A percentile compares a stretch with the other conserved stretches of the same genome.
phyloP scores from a whole-genome alignment of 2,797 vertebrate species.

The Hypotaenidia okinawae region DNA sequence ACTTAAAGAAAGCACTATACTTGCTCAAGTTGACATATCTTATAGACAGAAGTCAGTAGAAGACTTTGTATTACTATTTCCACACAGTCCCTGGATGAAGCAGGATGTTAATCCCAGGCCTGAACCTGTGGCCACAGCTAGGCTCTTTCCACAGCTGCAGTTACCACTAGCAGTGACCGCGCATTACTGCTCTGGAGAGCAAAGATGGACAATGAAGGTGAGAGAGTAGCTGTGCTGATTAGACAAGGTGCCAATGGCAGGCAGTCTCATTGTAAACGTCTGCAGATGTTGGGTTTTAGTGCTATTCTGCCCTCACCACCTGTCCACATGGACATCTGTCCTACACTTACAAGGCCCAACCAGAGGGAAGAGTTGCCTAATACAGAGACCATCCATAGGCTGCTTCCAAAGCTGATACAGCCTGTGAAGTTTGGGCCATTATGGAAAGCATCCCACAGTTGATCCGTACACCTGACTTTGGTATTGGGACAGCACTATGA shows the following conservation, averaged over 20 bases:
- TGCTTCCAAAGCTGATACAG: not conserved
- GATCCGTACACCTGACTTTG: not conserved
- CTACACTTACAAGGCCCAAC: not conserved
- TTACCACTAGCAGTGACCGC: not conserved
- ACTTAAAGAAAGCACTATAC: not conserved
- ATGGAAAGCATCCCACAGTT: not conserved
- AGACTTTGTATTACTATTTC: not conserved
- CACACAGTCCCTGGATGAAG: not conserved
- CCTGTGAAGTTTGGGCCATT: not conserved
- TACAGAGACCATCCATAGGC: not conserved
- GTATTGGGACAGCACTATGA: not conserved
- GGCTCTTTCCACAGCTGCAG: not conserved
- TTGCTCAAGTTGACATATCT: not conserved
- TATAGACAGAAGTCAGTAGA: not conserved
- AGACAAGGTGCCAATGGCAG: not conserved
- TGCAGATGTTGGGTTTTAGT: not conserved
- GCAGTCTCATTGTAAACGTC: not conserved
- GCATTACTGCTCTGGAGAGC: not conserved
- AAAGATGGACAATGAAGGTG: not conserved
- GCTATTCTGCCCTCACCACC: not conserved
- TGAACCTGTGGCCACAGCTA: not conserved
- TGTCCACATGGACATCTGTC: not conserved
- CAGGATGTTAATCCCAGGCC: not conserved
- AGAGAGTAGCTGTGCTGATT: not conserved
- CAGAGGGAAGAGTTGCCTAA: not conserved